Base-by-base conservation (phyloP, 2,888 invertebrate genomes). In the Phortica magna region DNA sequence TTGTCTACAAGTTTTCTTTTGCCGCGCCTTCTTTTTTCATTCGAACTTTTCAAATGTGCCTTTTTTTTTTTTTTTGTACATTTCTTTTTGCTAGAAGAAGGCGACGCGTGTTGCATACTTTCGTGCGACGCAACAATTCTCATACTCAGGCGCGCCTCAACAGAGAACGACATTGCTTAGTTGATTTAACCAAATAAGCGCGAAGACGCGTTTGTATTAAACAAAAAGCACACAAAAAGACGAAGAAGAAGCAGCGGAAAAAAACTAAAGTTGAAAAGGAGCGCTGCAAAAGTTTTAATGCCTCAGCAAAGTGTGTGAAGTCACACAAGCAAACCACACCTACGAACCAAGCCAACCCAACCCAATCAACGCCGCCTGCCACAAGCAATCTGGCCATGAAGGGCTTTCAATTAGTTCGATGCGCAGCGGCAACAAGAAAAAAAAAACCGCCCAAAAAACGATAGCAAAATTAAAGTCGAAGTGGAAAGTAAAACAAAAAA, bases 321-420 rank as follows among this genome's bases (percentile, higher is more conserved):
- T 31, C 31, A 31, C 31, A 31, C 31, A 31, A 31, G 31, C 31
- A 31, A 31, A 31, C 31, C 31, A 31, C 31, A 31, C 31, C 31
- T 31, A 4, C 31, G 5, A 31, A 0, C 31, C 31, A 2, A 31
- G 5, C 31, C 31, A 31, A 31, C 31, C 31, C 31, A 31, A 31
- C 31, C 31, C 31, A 31, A 31, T 31, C 31, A 31, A 4, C 31
- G 31, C 31, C 31, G 2, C 31, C 31, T 31, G 31, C 31, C 31
- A 31, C 77, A 76, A 77, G 77, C 78, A 83, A 82, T 82, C 83
- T 83, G 80, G 74, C 76, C 76, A 80, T 81, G 84, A 86, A 88
- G 83, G 81, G 78, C 82, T 85, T 88, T 89, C 85, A 89, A 89
- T 89, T 85, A 89, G 81, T 82, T 80, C 78, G 78, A 79, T 78